phyloP scores from a whole-genome alignment of 2,888 invertebrate genomes.

The Acleris laterana region DNA sequence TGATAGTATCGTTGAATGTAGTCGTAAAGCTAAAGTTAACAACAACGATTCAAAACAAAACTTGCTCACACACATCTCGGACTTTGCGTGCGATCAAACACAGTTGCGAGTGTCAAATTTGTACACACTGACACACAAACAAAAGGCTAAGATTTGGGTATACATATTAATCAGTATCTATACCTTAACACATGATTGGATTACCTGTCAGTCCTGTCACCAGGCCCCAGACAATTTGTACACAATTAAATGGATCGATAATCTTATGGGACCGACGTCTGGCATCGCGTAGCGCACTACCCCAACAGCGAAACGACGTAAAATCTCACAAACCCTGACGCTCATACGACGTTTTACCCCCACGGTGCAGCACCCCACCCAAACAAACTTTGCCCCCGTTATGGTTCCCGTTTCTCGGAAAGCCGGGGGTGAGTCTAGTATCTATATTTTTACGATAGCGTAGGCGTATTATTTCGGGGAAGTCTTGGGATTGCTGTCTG shows the following conservation, averaged over 20 bases:
- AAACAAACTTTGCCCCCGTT: conserved; percentile 56
- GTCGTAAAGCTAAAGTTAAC: too few relatives aligned
- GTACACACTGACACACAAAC: too few relatives aligned
- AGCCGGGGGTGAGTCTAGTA: conserved; percentile 20
- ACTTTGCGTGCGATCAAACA: too few relatives aligned
- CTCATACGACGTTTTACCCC: conserved; percentile 3
- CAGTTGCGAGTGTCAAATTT: too few relatives aligned
- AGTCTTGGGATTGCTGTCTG: conserved; percentile 21
- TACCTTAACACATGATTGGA: conserved; percentile 1
- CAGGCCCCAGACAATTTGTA: conserved; percentile 59
- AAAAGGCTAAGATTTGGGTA: too few relatives aligned
- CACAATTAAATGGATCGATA: conserved; percentile 68
- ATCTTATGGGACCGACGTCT: conserved; percentile 48
- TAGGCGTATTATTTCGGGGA: conserved; percentile 19
- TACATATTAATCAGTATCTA: too few relatives aligned
- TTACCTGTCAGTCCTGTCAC: conserved; percentile 33
- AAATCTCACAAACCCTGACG: background rate
- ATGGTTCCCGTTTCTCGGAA: conserved; percentile 29
- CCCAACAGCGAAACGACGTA: background rate
- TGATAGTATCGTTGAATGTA: too few relatives aligned
- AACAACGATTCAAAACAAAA: too few relatives aligned
- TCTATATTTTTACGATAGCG: conserved; percentile 31
- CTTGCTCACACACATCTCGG: too few relatives aligned
- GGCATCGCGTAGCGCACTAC: conserved; percentile 3
- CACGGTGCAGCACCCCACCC: conserved; percentile 44